Evolutionary conservation across 2,113 vertebrate genomes (phyloP).

Genomic region (Chloropsis cyanopogon): DNA sequence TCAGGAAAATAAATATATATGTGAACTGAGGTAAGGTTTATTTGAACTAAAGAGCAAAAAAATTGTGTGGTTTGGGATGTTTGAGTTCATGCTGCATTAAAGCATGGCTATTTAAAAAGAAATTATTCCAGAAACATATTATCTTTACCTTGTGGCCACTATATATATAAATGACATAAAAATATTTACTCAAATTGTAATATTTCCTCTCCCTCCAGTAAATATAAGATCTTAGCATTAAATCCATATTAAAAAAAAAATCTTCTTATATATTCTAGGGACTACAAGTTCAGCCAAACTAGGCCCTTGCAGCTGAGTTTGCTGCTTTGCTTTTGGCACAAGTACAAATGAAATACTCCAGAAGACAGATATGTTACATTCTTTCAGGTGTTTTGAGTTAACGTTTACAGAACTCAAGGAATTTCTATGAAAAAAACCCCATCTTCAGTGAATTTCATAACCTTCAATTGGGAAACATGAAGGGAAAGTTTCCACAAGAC

Average conservation of each 20-base stretch:
- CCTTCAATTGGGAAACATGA: neutral
- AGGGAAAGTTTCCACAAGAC: neutral
- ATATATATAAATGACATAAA: neutral
- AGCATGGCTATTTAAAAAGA: neutral
- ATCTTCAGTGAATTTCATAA: neutral
- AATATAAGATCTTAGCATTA: neutral
- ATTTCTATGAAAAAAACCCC: neutral
- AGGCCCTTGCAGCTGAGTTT: neutral
- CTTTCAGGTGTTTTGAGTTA: conserved; percentile 44
- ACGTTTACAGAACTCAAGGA: neutral
- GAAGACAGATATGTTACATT: neutral
- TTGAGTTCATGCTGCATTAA: neutral
- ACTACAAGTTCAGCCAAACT: neutral
- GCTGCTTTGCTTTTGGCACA: neutral
- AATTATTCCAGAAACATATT: neutral
- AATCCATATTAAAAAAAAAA: neutral
- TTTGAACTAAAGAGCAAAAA: neutral
- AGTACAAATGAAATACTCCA: neutral
- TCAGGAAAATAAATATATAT: neutral
- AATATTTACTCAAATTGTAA: neutral
- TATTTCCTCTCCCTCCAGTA: neutral
- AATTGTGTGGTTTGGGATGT: neutral
- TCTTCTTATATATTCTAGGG: neutral
- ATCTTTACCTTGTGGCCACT: neutral
- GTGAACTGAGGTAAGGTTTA: neutral